Evolutionary conservation across 2,113 vertebrate genomes (phyloP).

Genomic region (Menidia beryllina): DNA sequence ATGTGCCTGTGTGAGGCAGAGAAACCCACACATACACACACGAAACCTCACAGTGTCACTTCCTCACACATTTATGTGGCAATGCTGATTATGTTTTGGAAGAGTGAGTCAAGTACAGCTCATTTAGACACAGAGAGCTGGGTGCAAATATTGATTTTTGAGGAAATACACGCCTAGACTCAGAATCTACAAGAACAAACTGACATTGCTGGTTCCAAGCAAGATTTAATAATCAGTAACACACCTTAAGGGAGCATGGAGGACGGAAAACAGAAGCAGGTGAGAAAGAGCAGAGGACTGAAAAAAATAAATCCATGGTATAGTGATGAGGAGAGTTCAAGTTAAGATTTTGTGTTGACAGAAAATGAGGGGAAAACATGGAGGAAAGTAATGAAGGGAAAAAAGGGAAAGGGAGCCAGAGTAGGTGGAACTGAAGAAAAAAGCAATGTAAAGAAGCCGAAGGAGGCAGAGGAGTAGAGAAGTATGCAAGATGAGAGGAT

Average conservation of each 20-base stretch:
- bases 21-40: conserved; percentile 13
- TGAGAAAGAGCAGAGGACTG: conserved; percentile 42
- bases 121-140: conserved; percentile 36
- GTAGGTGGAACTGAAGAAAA: not conserved
- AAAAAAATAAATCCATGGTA: conserved; percentile 25
- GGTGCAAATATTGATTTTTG: conserved; percentile 56
- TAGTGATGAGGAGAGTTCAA: conserved; percentile 38
- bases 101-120: conserved; percentile 39
- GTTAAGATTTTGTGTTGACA: conserved; percentile 32
- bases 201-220: conserved; percentile 45
- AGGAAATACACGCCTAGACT: conserved; percentile 62
- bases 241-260: conserved; percentile 70
- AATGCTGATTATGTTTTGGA: conserved; percentile 31
- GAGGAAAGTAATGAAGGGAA: conserved; percentile 29
- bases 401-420: conserved; percentile 5
- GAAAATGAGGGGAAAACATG: conserved; percentile 25
- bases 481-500: conserved; percentile 17
- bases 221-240: conserved; percentile 79
- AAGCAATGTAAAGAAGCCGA: conserved; percentile 17
- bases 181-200: conserved; percentile 36
- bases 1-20: not conserved
- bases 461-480: conserved; percentile 12
- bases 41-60: conserved; percentile 22
- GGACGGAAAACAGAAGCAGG: conserved; percentile 59
- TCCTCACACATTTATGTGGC: conserved; percentile 14